These are phyloP conservation scores for Geotrupes spiniger DNA, from an alignment of 2,888 invertebrate genomes.

Conservation along the genomic window DNA sequence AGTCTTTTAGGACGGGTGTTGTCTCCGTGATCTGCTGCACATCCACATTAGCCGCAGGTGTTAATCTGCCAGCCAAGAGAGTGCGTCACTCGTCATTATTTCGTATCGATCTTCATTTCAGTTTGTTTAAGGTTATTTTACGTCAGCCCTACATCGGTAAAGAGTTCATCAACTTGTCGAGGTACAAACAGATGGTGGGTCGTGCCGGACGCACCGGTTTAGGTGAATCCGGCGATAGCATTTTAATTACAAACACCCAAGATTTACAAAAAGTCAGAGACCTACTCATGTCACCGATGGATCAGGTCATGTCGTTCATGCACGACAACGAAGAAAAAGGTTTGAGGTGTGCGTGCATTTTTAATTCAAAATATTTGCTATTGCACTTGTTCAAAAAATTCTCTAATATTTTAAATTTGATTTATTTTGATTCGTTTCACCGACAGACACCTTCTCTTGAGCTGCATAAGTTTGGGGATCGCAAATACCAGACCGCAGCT, in stretches of 20 bases:
- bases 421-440: no score
- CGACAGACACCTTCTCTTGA: conserved; percentile 61
- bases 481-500: conserved; percentile 57
- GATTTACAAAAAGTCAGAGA: conserved; percentile 60
- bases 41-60: conserved; percentile 95
- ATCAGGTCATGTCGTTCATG: conserved; percentile 61
- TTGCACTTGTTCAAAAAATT: neutral
- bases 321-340: conserved; percentile 56
- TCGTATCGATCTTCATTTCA: conserved; percentile 3
- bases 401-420: no score
- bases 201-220: conserved; percentile 91
- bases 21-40: conserved; percentile 90
- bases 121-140: conserved; percentile 62
- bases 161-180: conserved; percentile 68
- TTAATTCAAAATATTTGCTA: neutral
- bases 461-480: conserved; percentile 65
- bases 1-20: conserved; percentile 77
- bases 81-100: no score
- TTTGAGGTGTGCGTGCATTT: conserved; percentile 45
- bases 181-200: conserved; percentile 95
- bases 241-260: conserved; percentile 68
- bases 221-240: conserved; percentile 80
- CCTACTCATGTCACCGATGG: conserved; percentile 64
- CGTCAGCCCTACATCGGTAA: conserved; percentile 80
- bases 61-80: conserved; percentile 90